Base-by-base conservation (phyloP, 2,888 invertebrate species). In the Napeogenes sylphis region DNA sequence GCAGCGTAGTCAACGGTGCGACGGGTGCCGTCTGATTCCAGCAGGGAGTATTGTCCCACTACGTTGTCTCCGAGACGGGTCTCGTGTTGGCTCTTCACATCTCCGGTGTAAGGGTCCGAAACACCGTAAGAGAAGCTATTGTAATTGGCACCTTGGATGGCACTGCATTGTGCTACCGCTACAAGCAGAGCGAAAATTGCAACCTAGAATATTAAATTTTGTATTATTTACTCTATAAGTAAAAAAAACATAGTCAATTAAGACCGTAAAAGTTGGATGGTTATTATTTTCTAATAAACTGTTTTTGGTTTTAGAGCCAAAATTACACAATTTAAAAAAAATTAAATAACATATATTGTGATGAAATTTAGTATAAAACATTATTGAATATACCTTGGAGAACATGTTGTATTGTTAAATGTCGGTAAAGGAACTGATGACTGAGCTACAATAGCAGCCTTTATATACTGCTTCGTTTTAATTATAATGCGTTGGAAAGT, bases 1-100 rank as follows among this genome's bases (percentile, higher is more conserved):
- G 91, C 90, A 30, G 87, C 87, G 78, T 92, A 92, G 79, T 92
- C 91, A 2, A 92, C 92, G 38, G 84, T 89, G 67, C 92, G 85
- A 66, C 84, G 83, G 58, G 87, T 87, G 71, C 92, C 92, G 71
- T 92, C 92, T 56, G 92, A 77, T 59, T 92, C 92, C 64, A 83
- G 74, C 58, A 92, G 81, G 55, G 91, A 90, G 78, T 91, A 91
- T 67, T 88, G 85, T 21, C 91, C 91, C 55, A 85, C 85, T 12
- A 91, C 91, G 59, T 79, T 83, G 75, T 87, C 86, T n/a, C 91
- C 91, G 56, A 81, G 81, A 42, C 91, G 84, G 63, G 81, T 82
- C 73, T 91, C 92, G 47, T 81, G 80, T 73, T 91, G 91, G 75
- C 80, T 86, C 71, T 91, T 91, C 58, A 83, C 80, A 72, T 92